phyloP scores from a whole-genome alignment of 1,140 invertebrate species.

The Drosophila lini region DNA sequence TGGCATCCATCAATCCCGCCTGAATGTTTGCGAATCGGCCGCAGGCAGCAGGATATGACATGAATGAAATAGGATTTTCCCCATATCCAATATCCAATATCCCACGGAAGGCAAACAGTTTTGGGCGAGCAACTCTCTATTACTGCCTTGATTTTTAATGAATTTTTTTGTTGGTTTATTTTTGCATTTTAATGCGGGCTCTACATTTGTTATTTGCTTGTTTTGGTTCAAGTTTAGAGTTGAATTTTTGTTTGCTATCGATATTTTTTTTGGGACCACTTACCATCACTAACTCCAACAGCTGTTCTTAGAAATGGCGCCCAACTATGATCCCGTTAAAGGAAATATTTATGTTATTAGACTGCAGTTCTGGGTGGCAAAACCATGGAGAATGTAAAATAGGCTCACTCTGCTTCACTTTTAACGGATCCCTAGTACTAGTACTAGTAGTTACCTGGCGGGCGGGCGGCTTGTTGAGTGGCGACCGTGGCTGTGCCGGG shows the following conservation, averaged over 20 bases:
- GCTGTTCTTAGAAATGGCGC: too few relatives aligned
- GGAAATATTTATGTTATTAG: neutral
- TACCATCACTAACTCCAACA: too few relatives aligned
- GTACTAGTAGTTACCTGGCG: conserved; percentile 7
- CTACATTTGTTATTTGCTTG: too few relatives aligned
- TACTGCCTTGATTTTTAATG: neutral
- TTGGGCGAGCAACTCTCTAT: neutral
- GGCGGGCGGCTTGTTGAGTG: neutral
- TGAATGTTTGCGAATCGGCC: conserved; percentile 13
- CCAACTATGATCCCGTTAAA: neutral
- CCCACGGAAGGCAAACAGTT: conserved; percentile 12
- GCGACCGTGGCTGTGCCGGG: conserved; percentile 7
- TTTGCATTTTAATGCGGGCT: neutral
- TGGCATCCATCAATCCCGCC: conserved; percentile 7
- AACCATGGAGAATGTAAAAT: neutral
- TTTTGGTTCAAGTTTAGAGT: neutral
- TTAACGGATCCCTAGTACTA: neutral
- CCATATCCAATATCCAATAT: conserved; percentile 9
- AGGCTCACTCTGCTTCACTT: conserved; percentile 1
- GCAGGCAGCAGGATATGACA: conserved; percentile 6
- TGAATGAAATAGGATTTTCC: conserved; percentile 11
- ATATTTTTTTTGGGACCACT: neutral
- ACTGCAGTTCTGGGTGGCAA: neutral
- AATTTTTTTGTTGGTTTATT: neutral
- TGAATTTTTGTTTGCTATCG: neutral